Conservation (phyloP, 2,888 invertebrate species). For the Pheosia tremula region DNA sequence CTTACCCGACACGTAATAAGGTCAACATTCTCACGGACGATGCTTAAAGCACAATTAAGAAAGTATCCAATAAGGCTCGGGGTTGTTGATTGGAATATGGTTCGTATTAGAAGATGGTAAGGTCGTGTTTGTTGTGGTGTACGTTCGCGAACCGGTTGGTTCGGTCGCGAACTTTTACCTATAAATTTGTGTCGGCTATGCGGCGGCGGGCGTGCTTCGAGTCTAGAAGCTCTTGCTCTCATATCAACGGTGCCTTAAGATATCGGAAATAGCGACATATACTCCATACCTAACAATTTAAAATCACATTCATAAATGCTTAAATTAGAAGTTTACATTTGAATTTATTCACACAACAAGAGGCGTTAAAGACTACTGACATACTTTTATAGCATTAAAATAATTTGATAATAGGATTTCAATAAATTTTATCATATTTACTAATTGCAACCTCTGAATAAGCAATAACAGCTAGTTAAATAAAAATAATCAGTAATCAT, state of each 20-base stretch:
- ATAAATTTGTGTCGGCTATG: constrained; percentile 82
- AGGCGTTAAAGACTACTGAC: neutral
- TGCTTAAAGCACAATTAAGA: constrained; percentile 78
- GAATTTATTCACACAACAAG: neutral
- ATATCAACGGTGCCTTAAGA: constrained; percentile 51
- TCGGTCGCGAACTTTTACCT: constrained; percentile 84
- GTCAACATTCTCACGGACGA: constrained; percentile 69
- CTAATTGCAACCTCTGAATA: neutral
- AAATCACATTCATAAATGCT: neutral
- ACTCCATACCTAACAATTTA: too few species aligned
- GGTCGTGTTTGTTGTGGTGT: constrained; percentile 54
- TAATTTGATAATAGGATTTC: neutral
- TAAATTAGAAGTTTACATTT: neutral
- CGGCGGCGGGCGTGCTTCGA: constrained; percentile 58
- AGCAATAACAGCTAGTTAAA: neutral
- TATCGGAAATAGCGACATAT: constrained; percentile 43
- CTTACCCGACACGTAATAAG: constrained; percentile 64
- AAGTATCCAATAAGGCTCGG: constrained; percentile 77
- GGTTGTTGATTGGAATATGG: constrained; percentile 51
- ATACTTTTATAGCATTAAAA: neutral
- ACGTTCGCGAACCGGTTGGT: constrained; percentile 67
- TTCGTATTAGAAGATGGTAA: constrained; percentile 56
- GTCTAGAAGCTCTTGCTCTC: constrained; percentile 72
- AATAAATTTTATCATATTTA: neutral
- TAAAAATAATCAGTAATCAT: constrained; percentile 4